These are phyloP conservation scores for Calidris pugnax DNA, from an alignment of 2,113 vertebrate genomes.

Conservation along the genomic window DNA sequence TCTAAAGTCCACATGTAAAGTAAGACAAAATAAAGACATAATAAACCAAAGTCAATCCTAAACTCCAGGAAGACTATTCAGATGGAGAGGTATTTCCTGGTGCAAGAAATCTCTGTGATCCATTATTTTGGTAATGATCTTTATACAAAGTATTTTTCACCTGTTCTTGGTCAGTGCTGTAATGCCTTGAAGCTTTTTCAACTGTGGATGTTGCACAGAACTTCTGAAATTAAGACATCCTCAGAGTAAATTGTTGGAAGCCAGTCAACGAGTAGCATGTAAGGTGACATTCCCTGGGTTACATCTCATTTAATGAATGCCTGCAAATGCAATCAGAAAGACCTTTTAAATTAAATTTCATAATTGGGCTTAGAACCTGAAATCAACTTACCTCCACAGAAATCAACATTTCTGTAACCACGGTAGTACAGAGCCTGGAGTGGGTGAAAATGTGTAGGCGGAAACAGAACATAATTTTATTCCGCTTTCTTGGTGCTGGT, in stretches of 20 bases:
- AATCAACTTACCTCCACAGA: slow-evolving; percentile 9
- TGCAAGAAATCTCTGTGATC: background rate
- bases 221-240: background rate
- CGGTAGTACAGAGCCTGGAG: background rate
- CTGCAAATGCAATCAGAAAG: background rate
- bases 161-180: background rate
- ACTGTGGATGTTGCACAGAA: background rate
- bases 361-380: slow-evolving; percentile 18
- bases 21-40: background rate
- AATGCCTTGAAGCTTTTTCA: background rate
- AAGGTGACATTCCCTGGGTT: background rate
- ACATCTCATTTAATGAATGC: slow-evolving; percentile 9
- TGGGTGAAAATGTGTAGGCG: background rate
- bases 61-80: background rate
- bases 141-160: background rate
- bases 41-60: background rate
- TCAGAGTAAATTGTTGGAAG: background rate
- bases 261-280: background rate
- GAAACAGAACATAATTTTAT: slow-evolving; percentile 56
- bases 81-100: background rate
- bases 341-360: slow-evolving; percentile 15
- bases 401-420: slow-evolving; percentile 4
- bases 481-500: slow-evolving; percentile 30
- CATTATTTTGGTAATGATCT: background rate
- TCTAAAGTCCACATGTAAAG: background rate